Evolutionary conservation across 2,113 vertebrate genomes (phyloP).

Genomic region (Solea solea): DNA sequence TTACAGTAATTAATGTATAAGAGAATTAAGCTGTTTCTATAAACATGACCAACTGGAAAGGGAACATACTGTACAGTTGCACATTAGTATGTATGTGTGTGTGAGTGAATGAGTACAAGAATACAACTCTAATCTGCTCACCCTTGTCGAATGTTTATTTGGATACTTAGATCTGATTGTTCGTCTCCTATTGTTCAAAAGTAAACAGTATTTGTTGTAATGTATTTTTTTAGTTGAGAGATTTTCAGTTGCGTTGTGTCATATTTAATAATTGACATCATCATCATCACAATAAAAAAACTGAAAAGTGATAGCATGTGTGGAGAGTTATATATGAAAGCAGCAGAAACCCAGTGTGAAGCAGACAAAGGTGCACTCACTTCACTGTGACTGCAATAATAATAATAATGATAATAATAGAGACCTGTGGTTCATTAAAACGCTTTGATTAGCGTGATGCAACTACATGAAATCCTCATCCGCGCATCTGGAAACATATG

Average conservation of each 20-base stretch:
- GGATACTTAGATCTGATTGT: not conserved
- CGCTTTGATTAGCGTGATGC: slow-evolving; percentile 1
- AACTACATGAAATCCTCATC: not conserved
- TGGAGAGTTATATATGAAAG: not conserved
- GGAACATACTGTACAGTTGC: not conserved
- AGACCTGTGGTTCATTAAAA: slow-evolving; percentile 15
- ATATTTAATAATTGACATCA: not conserved
- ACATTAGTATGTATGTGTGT: not conserved
- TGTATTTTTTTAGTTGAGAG: not conserved
- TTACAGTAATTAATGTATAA: slow-evolving; percentile 2
- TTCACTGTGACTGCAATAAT: no score
- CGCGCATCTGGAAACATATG: not conserved
- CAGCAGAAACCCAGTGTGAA: not conserved
- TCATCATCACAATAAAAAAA: not conserved
- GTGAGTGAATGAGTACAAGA: not conserved
- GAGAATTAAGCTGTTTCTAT: not conserved
- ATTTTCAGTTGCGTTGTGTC: not conserved
- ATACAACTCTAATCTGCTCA: not conserved
- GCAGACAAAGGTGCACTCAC: not conserved
- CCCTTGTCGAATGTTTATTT: not conserved
- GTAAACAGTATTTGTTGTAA: slow-evolving; percentile 4
- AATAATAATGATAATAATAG: not conserved
- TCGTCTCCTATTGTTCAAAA: not conserved
- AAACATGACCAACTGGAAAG: not conserved
- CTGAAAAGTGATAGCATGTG: not conserved